These are phyloP conservation scores for Parelbella ahira DNA, from an alignment of 2,888 invertebrate species.

Conservation along the genomic window DNA sequence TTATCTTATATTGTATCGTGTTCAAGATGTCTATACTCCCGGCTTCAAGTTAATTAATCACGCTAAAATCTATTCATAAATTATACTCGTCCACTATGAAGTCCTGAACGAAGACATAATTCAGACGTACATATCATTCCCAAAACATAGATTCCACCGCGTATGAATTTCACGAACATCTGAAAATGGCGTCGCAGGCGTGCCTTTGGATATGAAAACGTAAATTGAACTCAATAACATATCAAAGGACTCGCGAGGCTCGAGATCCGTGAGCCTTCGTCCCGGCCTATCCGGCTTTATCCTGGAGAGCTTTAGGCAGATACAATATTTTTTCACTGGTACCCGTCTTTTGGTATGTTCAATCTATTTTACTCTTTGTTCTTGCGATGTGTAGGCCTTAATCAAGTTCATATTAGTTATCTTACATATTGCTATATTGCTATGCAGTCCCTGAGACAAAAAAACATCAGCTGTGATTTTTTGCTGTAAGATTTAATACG, in stretches of 20 bases:
- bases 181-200: constrained; percentile 25
- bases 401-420: neutral
- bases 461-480: too few species aligned
- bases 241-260: constrained; percentile 57
- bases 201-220: constrained; percentile 50
- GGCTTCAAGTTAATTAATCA: too few species aligned
- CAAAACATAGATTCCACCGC: constrained; percentile 11
- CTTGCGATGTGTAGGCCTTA: neutral
- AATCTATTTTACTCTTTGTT: constrained; percentile 27
- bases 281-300: constrained; percentile 50
- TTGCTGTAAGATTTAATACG: too few species aligned
- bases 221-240: constrained; percentile 65
- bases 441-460: too few species aligned
- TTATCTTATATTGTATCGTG: too few species aligned
- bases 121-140: too few species aligned
- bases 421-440: too few species aligned
- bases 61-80: too few species aligned
- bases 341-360: constrained; percentile 30
- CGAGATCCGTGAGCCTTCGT: constrained; percentile 40
- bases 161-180: constrained; percentile 22
- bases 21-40: too few species aligned
- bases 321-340: constrained; percentile 41
- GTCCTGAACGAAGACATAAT: too few species aligned
- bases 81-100: too few species aligned
- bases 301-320: constrained; percentile 43